Percentiles rank a stretch among this genome's conserved stretches.
These are phyloP conservation scores for Parotocinclus haroldoi DNA, from an alignment of 2,797 vertebrate species.

Conservation along the genomic window DNA sequence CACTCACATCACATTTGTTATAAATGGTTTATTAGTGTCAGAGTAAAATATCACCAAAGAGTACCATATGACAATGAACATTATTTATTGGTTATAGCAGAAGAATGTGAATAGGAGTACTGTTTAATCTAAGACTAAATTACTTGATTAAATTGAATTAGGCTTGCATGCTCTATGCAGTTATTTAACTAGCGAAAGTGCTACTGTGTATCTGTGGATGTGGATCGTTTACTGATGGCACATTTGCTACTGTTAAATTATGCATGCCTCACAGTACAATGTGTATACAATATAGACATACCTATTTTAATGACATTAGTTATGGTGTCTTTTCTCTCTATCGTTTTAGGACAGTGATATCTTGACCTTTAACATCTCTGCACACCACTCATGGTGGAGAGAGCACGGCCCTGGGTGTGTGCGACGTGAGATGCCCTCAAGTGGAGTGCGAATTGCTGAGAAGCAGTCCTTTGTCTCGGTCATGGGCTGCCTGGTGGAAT, in stretches of 20 bases:
- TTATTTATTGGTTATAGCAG: neutral
- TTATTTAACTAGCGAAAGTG: neutral
- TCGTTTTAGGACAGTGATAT: conserved; percentile 80
- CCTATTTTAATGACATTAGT: neutral
- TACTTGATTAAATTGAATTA: neutral
- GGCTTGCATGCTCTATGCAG: neutral
- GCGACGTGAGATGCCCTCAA: conserved; percentile 67
- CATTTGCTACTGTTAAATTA: conserved; percentile 21
- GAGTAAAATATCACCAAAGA: neutral
- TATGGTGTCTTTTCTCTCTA: conserved; percentile 9
- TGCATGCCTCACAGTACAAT: conserved; percentile 1
- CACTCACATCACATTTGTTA: too few species aligned
- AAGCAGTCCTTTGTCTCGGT: conserved; percentile 81
- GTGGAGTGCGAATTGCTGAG: conserved; percentile 66
- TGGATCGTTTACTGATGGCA: neutral
- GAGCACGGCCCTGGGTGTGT: conserved; percentile 85
- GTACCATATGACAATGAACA: neutral
- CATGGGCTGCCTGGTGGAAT: conserved; percentile 82
- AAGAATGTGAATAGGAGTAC: neutral
- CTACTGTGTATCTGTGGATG: neutral
- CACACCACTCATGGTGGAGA: conserved; percentile 87
- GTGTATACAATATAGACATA: neutral
- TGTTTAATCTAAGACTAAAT: neutral
- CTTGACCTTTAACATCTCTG: conserved; percentile 87
- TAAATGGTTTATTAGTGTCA: too few species aligned